phyloP scores from a whole-genome alignment of 2,797 vertebrate species.

The Carapus acus region DNA sequence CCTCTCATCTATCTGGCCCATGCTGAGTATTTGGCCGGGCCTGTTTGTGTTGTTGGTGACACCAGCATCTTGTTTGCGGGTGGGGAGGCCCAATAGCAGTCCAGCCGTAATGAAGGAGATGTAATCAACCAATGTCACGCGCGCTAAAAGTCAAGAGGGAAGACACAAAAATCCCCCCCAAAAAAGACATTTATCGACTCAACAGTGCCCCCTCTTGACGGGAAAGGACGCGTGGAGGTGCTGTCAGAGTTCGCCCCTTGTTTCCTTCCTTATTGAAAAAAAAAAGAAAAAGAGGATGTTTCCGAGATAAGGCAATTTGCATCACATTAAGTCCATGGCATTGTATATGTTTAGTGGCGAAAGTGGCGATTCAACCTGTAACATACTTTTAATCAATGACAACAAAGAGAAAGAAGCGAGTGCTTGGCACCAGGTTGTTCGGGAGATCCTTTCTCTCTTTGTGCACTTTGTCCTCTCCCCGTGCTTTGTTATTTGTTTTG shows the following conservation, averaged over 20 bases:
- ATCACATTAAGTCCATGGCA: slow-evolving; percentile 49
- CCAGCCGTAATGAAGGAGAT: slow-evolving; percentile 70
- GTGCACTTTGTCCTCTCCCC: slow-evolving; percentile 71
- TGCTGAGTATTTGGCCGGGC: slow-evolving; percentile 77
- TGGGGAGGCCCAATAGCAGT: slow-evolving; percentile 64
- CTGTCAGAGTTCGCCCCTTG: slow-evolving; percentile 18
- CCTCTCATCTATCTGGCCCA: slow-evolving; percentile 72
- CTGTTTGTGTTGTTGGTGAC: slow-evolving; percentile 81
- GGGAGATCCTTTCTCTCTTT: slow-evolving; percentile 65
- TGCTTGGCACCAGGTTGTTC: slow-evolving; percentile 61
- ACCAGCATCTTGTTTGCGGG: slow-evolving; percentile 58
- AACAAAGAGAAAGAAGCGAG: slow-evolving; percentile 67
- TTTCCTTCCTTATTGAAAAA: neutral
- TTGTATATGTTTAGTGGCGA: slow-evolving; percentile 39
- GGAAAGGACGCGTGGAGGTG: slow-evolving; percentile 38
- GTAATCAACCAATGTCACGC: slow-evolving; percentile 71
- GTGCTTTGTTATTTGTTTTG: slow-evolving; percentile 79
- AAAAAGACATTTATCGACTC: neutral
- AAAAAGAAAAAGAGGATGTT: slow-evolving; percentile 27
- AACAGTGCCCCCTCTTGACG: slow-evolving; percentile 40
- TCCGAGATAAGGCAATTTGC: slow-evolving; percentile 48
- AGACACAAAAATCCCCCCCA: slow-evolving; percentile 35
- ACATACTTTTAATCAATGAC: slow-evolving; percentile 74
- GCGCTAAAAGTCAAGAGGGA: slow-evolving; percentile 59
- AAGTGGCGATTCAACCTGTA: slow-evolving; percentile 45